Evolutionary conservation across 2,113 vertebrate species (phyloP), one percentile per base, ranked within the genome.

Genomic region (Apus apus): DNA sequence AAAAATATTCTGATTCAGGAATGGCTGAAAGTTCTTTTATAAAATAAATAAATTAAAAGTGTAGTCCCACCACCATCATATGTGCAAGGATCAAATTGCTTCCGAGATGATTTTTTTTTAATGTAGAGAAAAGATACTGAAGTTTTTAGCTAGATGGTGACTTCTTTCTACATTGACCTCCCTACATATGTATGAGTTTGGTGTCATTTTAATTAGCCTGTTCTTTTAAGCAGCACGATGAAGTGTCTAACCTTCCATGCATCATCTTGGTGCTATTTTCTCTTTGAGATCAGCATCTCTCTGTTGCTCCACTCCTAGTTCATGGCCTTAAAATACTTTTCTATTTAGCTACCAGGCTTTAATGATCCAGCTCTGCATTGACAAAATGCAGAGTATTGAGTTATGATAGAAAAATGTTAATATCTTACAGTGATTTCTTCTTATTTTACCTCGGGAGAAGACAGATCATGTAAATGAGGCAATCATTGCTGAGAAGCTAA

Each of bases 401-500:
- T 67, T 86, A 71, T 27, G 38, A 15, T 32, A 80, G 82, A 65
- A 80, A 90, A 92, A 81, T 61, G 15, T 89, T 84, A 87, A 62
- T 89, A 56, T 54, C 22, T 34, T 17, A 21, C 9, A 58, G 23
- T 57, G 46, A 9, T 3, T 17, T 48, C 25, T 34, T 38, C n/a
- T 50, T 46, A 30, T 36, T 43, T 48, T 64, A 58, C 25, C 50
- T 76, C 58, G 32, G 20, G n/a, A 88, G 64, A 80, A 77, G 67
- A 83, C 46, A 86, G 29, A 50, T 94, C 45, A 68, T 62, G 62
- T 61, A 93, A 94, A 87, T 64, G 86, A 94, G 75, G 56, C 46
- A 82, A 51, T 95, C 90, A 84, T 34, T 64, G 81, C 53, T 75
- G 56, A 86, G 78, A 80, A 95, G 26, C 21, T 64, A 80, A 60